These are phyloP conservation scores for Sylvilagus floridanus DNA, from an alignment of 2,797 vertebrate genomes.

Conservation along the genomic window DNA sequence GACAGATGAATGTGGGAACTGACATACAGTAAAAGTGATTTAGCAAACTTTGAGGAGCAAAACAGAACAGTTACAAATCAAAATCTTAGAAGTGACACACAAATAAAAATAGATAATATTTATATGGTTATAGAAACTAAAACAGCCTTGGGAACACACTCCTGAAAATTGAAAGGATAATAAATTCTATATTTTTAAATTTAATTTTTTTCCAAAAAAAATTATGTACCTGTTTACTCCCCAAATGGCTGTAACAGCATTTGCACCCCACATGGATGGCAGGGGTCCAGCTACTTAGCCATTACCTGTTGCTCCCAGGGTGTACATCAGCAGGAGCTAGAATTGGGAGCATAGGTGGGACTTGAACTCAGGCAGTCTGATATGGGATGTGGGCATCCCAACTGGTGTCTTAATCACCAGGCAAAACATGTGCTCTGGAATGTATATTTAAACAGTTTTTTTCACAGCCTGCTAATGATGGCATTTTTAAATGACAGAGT, in stretches of 20 bases:
- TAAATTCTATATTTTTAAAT: neutral
- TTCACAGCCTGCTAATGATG: neutral
- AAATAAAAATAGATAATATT: conserved; percentile 22
- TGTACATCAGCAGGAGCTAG: too few species aligned
- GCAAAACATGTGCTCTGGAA: neutral
- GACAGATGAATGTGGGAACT: neutral
- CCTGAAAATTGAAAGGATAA: conserved; percentile 38
- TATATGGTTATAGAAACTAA: neutral
- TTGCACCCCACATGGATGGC: too few species aligned
- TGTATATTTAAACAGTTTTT: conserved; percentile 19
- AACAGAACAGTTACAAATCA: neutral
- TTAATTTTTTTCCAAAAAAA: too few species aligned
- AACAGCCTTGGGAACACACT: conserved; percentile 42
- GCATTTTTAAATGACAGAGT: neutral
- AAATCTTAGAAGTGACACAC: conserved; percentile 7
- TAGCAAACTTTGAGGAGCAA: neutral
- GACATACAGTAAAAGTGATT: conserved; percentile 9
- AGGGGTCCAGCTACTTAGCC: too few species aligned
- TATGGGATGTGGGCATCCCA: too few species aligned
- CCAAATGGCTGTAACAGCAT: too few species aligned
- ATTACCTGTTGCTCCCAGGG: too few species aligned
- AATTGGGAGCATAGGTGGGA: too few species aligned
- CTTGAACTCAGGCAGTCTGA: too few species aligned
- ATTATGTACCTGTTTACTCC: too few species aligned
- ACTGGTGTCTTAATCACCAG: neutral